phyloP scores from a whole-genome alignment of 2,888 invertebrate species.

The Lapara coniferarum region DNA sequence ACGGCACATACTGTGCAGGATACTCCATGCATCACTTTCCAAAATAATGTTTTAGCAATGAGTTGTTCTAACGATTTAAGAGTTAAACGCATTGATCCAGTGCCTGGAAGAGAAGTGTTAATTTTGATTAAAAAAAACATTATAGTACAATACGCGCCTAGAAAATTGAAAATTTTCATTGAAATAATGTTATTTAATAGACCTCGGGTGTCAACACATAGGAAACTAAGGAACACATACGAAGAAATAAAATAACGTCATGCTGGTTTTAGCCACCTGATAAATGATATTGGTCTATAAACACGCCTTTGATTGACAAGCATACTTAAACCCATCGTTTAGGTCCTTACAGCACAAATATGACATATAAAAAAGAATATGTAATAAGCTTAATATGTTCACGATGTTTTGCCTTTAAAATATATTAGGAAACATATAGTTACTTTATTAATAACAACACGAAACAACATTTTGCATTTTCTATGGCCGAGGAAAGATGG shows the following conservation, averaged over 20 bases:
- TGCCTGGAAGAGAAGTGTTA: background rate
- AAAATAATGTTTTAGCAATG: background rate
- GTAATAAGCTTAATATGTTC: background rate
- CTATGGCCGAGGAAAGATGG: conserved; percentile 55
- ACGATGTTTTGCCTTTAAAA: background rate
- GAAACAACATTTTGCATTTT: conserved; percentile 39
- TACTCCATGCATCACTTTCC: background rate
- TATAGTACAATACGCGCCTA: too few relatives aligned
- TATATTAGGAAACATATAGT: background rate
- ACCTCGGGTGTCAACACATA: too few relatives aligned
- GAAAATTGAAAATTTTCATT: too few relatives aligned
- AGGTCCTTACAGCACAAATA: background rate
- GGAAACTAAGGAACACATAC: too few relatives aligned
- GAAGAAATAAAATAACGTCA: too few relatives aligned
- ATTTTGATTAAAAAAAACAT: too few relatives aligned
- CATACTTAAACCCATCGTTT: too few relatives aligned
- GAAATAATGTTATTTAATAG: too few relatives aligned
- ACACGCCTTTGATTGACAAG: too few relatives aligned
- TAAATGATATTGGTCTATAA: too few relatives aligned
- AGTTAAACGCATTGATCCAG: background rate
- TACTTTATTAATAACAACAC: background rate
- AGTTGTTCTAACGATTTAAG: background rate
- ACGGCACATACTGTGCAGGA: background rate
- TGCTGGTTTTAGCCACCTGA: too few relatives aligned
- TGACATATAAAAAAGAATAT: background rate